phyloP scores from a whole-genome alignment of 2,113 vertebrate genomes.

The Mionectes macconnelli region DNA sequence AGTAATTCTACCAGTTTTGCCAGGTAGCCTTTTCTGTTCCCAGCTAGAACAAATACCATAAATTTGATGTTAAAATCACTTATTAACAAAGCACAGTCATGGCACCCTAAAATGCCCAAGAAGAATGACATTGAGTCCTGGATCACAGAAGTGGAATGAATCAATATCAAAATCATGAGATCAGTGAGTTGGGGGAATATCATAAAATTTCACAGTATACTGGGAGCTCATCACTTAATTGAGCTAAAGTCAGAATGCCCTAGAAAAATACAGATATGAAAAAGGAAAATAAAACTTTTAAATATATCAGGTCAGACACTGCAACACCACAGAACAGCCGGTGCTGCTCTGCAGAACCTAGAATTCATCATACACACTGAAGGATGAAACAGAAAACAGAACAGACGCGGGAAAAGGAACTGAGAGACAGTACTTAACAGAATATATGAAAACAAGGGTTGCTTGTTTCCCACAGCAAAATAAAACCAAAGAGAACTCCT shows the following conservation, averaged over 20 bases:
- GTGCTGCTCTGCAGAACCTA: accelerated
- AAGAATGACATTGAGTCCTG: background rate
- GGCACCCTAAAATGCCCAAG: background rate
- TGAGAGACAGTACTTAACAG: background rate
- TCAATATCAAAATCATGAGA: background rate
- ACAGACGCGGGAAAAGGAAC: background rate
- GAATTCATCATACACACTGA: background rate
- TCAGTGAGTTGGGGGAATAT: background rate
- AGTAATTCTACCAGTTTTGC: background rate
- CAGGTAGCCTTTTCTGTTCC: background rate
- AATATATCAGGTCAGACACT: background rate
- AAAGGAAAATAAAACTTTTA: background rate
- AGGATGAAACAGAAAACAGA: background rate
- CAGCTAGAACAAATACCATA: background rate
- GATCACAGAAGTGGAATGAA: background rate
- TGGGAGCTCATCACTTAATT: background rate
- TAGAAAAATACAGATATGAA: background rate
- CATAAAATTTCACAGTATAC: background rate
- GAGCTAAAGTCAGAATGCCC: background rate
- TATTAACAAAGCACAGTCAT: background rate
- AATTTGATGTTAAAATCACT: background rate
- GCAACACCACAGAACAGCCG: background rate
- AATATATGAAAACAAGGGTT: background rate
- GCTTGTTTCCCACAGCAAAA: background rate
- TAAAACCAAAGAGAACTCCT: background rate